Base-by-base conservation (phyloP, 2,797 vertebrate species). In the Arnoldichthys spilopterus region DNA sequence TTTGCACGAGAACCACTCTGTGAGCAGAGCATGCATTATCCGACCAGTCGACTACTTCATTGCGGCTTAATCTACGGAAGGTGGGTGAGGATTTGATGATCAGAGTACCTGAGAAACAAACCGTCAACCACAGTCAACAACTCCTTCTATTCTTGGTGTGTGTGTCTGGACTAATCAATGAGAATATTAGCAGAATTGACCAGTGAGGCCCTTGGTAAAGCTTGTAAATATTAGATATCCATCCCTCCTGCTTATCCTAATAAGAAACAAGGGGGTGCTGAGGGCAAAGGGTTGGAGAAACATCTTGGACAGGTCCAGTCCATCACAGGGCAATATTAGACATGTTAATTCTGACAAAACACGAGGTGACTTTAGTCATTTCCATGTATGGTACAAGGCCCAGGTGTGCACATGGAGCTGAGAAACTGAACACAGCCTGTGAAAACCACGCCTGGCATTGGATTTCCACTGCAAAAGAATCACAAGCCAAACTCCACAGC, bases 1-100 rank as follows among this genome's bases (percentile, higher is more conserved):
- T 89, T 86, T 84, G 82, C 76, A 79, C 77, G 74, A 90, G 85
- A 77, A 77, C 86, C 83, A 85, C 88, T 86, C 87, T 85, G 82
- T 80, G 75, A 87, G 85, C 86, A 86, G 84, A 79, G 82, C 84
- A 86, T 80, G 56, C 78, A 87, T 91, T 1, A 77, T 72, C 40
- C 82, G 85, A 64, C 53, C 74, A 88, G 88, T 81, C 87, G 84
- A 90, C 90, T 90, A 91, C 93, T 92, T 92, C 91, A 93, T 92
- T 87, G 85, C 76, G 74, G 79, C 87, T 90, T 89, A 87, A 90
- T 88, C 87, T 63, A 79, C 56, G 20, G 4, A 5, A 59, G 30
- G 54, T 40, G 32, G 43, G 56, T 59, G 11, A 66, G 37, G 53
- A 58, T 63, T 63, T 70, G 30, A 66, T 59, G 30, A 66, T 59